Conservation (phyloP, 2,888 invertebrate genomes). For the Opisthograptis luteolata region DNA sequence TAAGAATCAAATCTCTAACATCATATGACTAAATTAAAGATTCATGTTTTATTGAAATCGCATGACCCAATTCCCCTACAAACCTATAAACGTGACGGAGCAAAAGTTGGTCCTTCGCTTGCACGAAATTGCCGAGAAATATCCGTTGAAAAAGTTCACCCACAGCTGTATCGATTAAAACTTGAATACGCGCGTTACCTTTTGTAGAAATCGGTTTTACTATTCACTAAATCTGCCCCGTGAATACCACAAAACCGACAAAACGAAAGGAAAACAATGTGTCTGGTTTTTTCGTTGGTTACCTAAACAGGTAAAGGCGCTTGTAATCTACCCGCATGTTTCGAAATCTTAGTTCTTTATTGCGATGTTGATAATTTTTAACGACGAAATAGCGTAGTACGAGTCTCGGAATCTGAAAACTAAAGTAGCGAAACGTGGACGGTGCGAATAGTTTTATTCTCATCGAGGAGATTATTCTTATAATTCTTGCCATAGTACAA, state of each 20-base stretch:
- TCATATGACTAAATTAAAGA: slow-evolving; percentile 17
- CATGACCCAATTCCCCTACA: slow-evolving; percentile 17
- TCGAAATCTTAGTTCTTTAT: slow-evolving; percentile 5
- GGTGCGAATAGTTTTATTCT: slow-evolving; percentile 2
- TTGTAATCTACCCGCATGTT: slow-evolving; percentile 15
- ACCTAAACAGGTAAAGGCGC: neutral
- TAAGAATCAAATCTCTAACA: too few species aligned
- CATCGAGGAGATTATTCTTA: too few species aligned
- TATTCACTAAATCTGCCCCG: slow-evolving; percentile 14
- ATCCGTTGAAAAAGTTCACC: slow-evolving; percentile 19
- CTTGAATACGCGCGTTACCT: slow-evolving; percentile 15
- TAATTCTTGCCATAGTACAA: too few species aligned
- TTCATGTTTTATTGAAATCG: slow-evolving; percentile 17
- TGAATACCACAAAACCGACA: too few species aligned
- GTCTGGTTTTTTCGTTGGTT: too few species aligned
- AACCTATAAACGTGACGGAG: slow-evolving; percentile 19
- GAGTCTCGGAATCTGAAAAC: slow-evolving; percentile 3
- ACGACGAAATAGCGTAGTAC: neutral
- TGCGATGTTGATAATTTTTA: neutral
- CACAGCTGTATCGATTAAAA: slow-evolving; percentile 25
- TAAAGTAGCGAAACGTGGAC: neutral
- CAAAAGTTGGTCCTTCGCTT: slow-evolving; percentile 19
- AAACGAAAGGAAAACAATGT: too few species aligned
- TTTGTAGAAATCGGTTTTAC: slow-evolving; percentile 12
- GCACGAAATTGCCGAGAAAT: slow-evolving; percentile 8